Conservation (phyloP, 2,113 vertebrate species). For the Phaethon lepturus region DNA sequence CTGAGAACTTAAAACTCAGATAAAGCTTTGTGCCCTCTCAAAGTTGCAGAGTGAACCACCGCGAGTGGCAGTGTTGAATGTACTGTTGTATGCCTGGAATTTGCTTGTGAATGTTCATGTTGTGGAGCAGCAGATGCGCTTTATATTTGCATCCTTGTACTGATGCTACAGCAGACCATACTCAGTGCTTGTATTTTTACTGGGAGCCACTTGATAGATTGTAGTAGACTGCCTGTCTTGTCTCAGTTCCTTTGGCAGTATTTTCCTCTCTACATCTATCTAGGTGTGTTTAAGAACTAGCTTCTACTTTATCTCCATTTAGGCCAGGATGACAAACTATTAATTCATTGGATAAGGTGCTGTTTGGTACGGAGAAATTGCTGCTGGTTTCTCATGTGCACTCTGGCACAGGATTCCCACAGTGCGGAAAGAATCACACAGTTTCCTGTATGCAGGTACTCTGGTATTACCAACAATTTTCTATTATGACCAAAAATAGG, state of each 20-base stretch:
- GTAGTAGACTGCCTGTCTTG: background rate
- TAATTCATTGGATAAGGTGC: conserved; percentile 5
- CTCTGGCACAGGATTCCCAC: background rate
- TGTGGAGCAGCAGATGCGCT: background rate
- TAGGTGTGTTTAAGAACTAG: background rate
- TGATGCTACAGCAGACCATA: background rate
- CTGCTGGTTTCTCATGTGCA: background rate
- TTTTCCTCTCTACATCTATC: background rate
- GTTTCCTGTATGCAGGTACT: background rate
- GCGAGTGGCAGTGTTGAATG: fast-evolving
- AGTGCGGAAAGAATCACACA: background rate
- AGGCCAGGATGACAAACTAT: conserved; percentile 40
- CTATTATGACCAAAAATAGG: background rate
- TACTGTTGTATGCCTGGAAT: background rate
- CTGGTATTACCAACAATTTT: background rate
- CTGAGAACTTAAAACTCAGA: background rate
- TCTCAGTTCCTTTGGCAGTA: background rate
- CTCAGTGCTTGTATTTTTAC: background rate
- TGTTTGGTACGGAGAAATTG: background rate
- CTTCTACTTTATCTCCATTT: conserved; percentile 48
- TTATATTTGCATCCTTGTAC: background rate
- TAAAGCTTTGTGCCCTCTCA: background rate
- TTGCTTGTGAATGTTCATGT: background rate
- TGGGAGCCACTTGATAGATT: background rate
- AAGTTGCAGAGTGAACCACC: background rate